A percentile compares a stretch with the other conserved stretches of the same genome.
phyloP scores from a whole-genome alignment of 2,888 invertebrate genomes.

The Meta bourneti region DNA sequence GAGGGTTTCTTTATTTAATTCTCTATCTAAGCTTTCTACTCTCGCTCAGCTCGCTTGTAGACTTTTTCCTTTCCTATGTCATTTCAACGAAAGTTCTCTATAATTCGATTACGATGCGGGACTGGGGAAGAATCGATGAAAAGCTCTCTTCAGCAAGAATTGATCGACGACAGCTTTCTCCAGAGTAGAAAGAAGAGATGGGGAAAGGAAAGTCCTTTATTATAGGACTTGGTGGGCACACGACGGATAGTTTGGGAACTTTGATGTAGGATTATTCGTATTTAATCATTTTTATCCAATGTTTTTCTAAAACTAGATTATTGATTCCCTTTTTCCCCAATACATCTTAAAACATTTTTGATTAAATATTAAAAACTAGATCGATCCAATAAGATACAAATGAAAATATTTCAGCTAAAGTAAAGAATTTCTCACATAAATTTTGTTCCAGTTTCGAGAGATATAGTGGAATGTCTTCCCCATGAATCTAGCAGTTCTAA shows the following conservation, averaged over 20 bases:
- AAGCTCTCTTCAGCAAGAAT: constrained; percentile 20
- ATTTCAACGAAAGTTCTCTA: constrained; percentile 53
- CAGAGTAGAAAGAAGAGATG: neutral
- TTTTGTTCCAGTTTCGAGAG: too few species aligned
- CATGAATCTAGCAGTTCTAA: too few species aligned
- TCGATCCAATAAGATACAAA: too few species aligned
- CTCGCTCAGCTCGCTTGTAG: neutral
- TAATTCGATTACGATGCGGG: constrained; percentile 73
- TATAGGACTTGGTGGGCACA: neutral
- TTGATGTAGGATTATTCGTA: neutral
- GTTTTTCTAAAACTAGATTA: constrained; percentile 1
- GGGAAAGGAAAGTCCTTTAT: constrained; percentile 3
- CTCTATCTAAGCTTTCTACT: neutral
- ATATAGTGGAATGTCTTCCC: too few species aligned
- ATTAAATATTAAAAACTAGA: too few species aligned
- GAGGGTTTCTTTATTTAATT: neutral
- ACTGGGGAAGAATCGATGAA: constrained; percentile 55
- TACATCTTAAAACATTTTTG: too few species aligned
- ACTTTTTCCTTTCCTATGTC: constrained; percentile 2
- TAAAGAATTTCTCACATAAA: too few species aligned
- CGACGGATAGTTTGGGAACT: neutral
- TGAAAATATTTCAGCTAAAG: too few species aligned
- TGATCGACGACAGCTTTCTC: constrained; percentile 43
- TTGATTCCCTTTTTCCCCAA: neutral
- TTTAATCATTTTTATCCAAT: neutral